Conservation (phyloP, 1,140 invertebrate species). For the Macrostomum lignano region DNA sequence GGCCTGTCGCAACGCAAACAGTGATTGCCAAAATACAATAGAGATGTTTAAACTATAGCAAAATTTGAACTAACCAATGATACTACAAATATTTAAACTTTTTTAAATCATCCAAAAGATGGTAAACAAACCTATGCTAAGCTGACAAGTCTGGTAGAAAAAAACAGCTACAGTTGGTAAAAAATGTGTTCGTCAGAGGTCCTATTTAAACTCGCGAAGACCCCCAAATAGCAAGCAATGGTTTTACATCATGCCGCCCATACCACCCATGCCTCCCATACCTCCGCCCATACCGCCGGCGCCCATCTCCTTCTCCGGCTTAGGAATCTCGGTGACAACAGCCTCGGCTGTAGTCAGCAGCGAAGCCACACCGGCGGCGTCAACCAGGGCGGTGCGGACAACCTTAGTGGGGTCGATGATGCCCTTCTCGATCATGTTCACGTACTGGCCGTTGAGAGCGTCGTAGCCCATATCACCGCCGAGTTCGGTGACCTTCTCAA, state of each 20-base stretch:
- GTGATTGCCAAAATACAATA: too few relatives aligned
- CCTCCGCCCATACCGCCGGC: conserved; percentile 37
- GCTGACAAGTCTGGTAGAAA: too few relatives aligned
- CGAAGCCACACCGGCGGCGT: conserved; percentile 87
- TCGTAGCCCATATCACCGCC: conserved; percentile 62
- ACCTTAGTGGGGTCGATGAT: conserved; percentile 98
- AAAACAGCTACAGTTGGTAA: too few relatives aligned
- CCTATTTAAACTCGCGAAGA: too few relatives aligned
- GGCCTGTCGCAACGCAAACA: too few relatives aligned
- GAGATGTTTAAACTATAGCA: too few relatives aligned
- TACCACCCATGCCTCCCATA: conserved; percentile 31
- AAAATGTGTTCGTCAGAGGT: too few relatives aligned
- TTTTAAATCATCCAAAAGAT: too few relatives aligned
- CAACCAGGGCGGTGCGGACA: conserved; percentile 73
- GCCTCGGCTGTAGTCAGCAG: conserved; percentile 81
- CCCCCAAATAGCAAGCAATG: too few relatives aligned
- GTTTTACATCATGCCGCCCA: conserved; percentile 24
- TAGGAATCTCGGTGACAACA: conserved; percentile 58
- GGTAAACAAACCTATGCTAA: too few relatives aligned
- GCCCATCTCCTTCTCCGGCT: conserved; percentile 45
- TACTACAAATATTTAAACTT: too few relatives aligned
- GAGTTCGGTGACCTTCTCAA: conserved; percentile 44
- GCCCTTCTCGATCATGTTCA: conserved; percentile 78
- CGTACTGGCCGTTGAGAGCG: conserved; percentile 68
- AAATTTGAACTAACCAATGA: too few relatives aligned